These are phyloP conservation scores for Stenotaenia linearis DNA, from an alignment of 2,888 invertebrate genomes.

Conservation along the genomic window DNA sequence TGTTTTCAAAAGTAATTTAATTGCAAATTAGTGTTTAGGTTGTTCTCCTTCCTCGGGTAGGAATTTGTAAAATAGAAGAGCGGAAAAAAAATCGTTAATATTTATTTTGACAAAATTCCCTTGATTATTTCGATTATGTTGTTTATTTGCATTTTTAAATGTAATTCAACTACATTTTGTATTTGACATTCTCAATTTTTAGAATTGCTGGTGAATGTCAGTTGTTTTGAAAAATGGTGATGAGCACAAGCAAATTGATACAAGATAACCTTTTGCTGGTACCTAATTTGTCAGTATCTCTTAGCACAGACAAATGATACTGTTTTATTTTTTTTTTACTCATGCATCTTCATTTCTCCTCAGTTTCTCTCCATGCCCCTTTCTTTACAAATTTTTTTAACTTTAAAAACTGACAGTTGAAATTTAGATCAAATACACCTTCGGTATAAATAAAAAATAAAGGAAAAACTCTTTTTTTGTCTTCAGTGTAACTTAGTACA, in stretches of 20 bases:
- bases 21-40: neutral
- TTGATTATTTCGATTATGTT: no score
- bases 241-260: conserved; percentile 14
- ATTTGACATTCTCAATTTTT: conserved; percentile 22
- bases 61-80: neutral
- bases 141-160: neutral
- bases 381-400: neutral
- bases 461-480: neutral
- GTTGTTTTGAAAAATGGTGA: conserved; percentile 4
- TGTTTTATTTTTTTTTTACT: neutral
- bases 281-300: conserved; percentile 17
- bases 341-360: conserved; percentile 1
- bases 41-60: neutral
- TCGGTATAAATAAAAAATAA: neutral
- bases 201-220: neutral
- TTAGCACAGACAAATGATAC: conserved; percentile 16
- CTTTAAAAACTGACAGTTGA: neutral
- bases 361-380: neutral
- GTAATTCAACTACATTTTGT: neutral
- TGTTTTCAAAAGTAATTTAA: neutral
- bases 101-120: no score
- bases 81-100: neutral
- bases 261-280: conserved; percentile 26
- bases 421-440: neutral
- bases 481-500: neutral